phyloP scores from a whole-genome alignment of 2,888 invertebrate species.

The Drosophila crucigera region DNA sequence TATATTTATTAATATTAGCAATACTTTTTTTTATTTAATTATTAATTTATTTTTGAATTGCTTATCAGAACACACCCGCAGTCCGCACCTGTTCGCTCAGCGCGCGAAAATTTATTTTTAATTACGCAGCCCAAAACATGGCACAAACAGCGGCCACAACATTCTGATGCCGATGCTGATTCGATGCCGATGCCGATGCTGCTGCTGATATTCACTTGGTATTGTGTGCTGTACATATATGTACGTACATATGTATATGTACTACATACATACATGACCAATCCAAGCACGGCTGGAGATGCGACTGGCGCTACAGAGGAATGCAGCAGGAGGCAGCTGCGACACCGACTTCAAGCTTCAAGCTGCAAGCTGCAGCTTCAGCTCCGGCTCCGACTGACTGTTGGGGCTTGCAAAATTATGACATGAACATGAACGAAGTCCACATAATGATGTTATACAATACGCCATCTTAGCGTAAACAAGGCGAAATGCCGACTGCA shows the following conservation, averaged over 20 bases:
- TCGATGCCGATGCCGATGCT: slow-evolving; percentile 42
- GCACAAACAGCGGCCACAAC: slow-evolving; percentile 73
- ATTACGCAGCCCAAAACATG: slow-evolving; percentile 77
- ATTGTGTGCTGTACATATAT: slow-evolving; percentile 15
- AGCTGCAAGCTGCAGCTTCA: not conserved
- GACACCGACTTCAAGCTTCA: not conserved
- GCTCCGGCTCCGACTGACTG: slow-evolving; percentile 20
- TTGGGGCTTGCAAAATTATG: slow-evolving; percentile 80
- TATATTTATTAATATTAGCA: not conserved
- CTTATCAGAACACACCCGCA: not conserved
- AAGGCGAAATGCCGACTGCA: slow-evolving; percentile 69
- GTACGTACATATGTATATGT: not conserved
- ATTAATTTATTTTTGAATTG: not conserved
- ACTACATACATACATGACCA: slow-evolving; percentile 3
- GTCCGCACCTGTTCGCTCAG: slow-evolving; percentile 52
- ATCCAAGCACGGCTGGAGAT: slow-evolving; percentile 48
- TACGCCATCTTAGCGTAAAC: slow-evolving; percentile 83
- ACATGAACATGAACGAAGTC: slow-evolving; percentile 84
- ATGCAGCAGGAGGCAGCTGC: slow-evolving; percentile 24
- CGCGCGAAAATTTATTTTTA: slow-evolving; percentile 81
- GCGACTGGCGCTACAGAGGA: slow-evolving; percentile 45
- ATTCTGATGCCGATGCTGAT: slow-evolving; percentile 56
- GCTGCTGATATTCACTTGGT: slow-evolving; percentile 31
- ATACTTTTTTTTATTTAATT: not conserved
- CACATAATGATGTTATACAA: slow-evolving; percentile 84